phyloP scores from a whole-genome alignment of 2,113 vertebrate genomes.

The Acanthisitta chloris region DNA sequence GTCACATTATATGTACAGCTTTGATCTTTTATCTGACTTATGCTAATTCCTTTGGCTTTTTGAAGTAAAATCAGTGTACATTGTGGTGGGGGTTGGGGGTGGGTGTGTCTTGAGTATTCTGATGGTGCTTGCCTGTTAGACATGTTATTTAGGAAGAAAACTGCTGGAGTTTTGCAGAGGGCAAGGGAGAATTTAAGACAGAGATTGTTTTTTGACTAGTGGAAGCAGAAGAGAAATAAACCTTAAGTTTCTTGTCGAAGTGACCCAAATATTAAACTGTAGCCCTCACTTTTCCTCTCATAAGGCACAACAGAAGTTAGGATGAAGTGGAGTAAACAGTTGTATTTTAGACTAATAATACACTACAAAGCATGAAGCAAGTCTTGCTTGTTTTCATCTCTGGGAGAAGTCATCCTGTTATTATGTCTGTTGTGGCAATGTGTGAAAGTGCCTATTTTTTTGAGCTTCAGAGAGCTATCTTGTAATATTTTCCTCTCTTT shows the following conservation, averaged over 20 bases:
- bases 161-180: not conserved
- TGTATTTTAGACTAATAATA: not conserved
- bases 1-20: not conserved
- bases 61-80: not conserved
- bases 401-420: not conserved
- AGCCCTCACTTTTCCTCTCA: not conserved
- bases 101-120: not conserved
- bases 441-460: not conserved
- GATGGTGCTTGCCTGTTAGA: not conserved
- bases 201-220: not conserved
- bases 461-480: not conserved
- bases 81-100: not conserved
- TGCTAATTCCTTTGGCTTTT: not conserved
- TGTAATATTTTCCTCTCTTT: not conserved
- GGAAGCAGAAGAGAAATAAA: not conserved
- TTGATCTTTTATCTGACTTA: conserved; percentile 18
- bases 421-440: not conserved
- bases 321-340: not conserved
- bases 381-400: not conserved
- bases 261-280: not conserved
- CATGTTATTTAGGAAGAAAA: not conserved
- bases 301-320: not conserved
- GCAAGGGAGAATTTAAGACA: not conserved
- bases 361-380: not conserved
- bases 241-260: not conserved